Evolutionary conservation across 2,888 invertebrate genomes (phyloP), one percentile per base, ranked within the genome.

Genomic region (Leptothorax acervorum): DNA sequence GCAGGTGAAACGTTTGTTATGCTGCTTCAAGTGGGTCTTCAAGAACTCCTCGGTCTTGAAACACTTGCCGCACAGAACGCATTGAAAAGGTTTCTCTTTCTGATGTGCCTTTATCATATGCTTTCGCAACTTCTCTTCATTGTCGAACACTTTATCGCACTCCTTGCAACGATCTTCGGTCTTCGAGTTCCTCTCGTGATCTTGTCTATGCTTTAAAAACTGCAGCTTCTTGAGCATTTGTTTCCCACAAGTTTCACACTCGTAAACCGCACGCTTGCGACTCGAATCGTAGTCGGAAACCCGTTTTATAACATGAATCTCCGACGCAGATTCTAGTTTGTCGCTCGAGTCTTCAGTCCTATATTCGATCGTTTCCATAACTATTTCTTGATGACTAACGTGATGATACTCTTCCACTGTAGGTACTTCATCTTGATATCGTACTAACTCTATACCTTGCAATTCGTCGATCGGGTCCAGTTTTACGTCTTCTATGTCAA

Each of bases 51-150:
- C 96, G 51, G 96, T 96, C 3, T 95, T 96, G 92, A 95, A 96
- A 0, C 95, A 95, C 86, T 96, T 96, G 9, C 95, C 95, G 87
- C 96, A 96, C 1, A 95, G 92, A 3, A 93, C 92, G 86, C 96
- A 96, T 75, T 96, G 95, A 91, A 92, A 96, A 0, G 96, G 96
- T 0, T 95, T 95, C 42, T 95, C 95, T 0, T 95, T 95, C 85
- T 96, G 96, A 84, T 96, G 96, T 82, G 94, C 95, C 86, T 96
- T 96, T 0, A 95, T 93, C 53, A 94, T 94, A 91, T 96, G 96
- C 2, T 96, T 90, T 75, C 95, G 95, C 9, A 95, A 90, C 8
- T 95, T 94, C 4, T 95, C 93, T 81, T 96, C 96, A 89, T 96
- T 95, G 0, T 95, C 94, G 91, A 96, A 96, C 83, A 94, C 93